Evolutionary conservation across 2,888 invertebrate species (phyloP).

Genomic region (Empis stercorea): DNA sequence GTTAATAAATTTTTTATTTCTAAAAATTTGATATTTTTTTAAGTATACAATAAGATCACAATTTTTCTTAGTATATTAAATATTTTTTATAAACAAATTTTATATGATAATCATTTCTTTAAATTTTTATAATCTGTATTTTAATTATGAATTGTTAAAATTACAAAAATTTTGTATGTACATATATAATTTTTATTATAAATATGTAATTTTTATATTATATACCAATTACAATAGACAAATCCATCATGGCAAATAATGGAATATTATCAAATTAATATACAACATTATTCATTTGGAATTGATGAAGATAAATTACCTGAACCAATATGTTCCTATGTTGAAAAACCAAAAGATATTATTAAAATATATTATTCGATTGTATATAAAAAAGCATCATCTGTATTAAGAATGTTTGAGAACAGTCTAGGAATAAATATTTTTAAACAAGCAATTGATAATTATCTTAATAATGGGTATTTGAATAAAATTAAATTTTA

Average conservation of each 20-base stretch:
- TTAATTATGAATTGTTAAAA: too few relatives aligned
- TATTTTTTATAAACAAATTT: too few relatives aligned
- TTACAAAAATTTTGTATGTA: too few relatives aligned
- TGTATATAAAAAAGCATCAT: constrained; percentile 59
- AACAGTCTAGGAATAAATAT: constrained; percentile 20
- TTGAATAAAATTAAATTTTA: neutral
- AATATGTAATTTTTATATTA: too few relatives aligned
- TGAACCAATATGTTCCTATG: constrained; percentile 67
- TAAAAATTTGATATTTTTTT: neutral
- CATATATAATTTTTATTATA: too few relatives aligned
- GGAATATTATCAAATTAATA: constrained; percentile 55
- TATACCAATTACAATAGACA: constrained; percentile 27
- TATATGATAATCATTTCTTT: too few relatives aligned
- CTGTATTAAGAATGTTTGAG: constrained; percentile 21
- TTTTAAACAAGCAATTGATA: constrained; percentile 17
- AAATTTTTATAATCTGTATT: too few relatives aligned
- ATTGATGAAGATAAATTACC: constrained; percentile 49
- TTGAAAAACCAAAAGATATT: constrained; percentile 71
- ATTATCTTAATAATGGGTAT: constrained; percentile 20
- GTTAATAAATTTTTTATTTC: constrained; percentile 2
- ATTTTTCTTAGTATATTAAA: too few relatives aligned
- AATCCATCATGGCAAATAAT: constrained; percentile 51
- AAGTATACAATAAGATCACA: too few relatives aligned
- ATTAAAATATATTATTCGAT: constrained; percentile 70
- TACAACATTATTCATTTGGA: constrained; percentile 38